phyloP scores from a whole-genome alignment of 2,797 vertebrate genomes.

The Benthosema pterotum region DNA sequence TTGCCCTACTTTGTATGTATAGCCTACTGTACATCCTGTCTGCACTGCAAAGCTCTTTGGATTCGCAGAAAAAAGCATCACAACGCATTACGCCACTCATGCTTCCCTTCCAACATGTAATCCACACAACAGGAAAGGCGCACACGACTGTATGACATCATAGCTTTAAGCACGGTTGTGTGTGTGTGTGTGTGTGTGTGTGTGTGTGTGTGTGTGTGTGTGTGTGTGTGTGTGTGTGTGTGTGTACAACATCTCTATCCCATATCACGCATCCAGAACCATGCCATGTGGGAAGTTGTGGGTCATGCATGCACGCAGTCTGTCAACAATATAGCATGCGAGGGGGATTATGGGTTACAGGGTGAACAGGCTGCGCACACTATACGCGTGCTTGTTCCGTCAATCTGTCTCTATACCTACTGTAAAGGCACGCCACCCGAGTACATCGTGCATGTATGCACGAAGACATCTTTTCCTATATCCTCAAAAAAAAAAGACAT shows the following conservation, averaged over 20 bases:
- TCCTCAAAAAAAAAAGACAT: too few species aligned
- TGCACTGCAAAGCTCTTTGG: constrained; percentile 20
- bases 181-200: too few species aligned
- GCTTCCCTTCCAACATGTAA: constrained; percentile 31
- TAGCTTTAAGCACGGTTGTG: constrained; percentile 20
- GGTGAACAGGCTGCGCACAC: constrained; percentile 33
- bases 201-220: too few species aligned
- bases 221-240: too few species aligned
- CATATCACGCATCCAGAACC: constrained; percentile 26
- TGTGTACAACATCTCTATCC: constrained; percentile 5
- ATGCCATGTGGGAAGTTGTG: too few species aligned
- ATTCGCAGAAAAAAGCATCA: constrained; percentile 26
- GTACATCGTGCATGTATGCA: too few species aligned
- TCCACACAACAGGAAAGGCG: constrained; percentile 33
- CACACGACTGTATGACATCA: constrained; percentile 21
- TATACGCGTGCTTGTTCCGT: constrained; percentile 3
- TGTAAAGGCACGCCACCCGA: too few species aligned
- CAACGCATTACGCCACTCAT: neutral
- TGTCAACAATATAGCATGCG: constrained; percentile 14
- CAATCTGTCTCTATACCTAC: too few species aligned
- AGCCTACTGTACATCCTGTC: constrained; percentile 25
- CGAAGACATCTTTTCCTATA: too few species aligned
- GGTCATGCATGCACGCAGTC: neutral
- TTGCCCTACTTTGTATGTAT: too few species aligned
- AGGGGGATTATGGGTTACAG: constrained; percentile 45